phyloP scores from a whole-genome alignment of 1,140 invertebrate genomes.

The Heterodera schachtii region DNA sequence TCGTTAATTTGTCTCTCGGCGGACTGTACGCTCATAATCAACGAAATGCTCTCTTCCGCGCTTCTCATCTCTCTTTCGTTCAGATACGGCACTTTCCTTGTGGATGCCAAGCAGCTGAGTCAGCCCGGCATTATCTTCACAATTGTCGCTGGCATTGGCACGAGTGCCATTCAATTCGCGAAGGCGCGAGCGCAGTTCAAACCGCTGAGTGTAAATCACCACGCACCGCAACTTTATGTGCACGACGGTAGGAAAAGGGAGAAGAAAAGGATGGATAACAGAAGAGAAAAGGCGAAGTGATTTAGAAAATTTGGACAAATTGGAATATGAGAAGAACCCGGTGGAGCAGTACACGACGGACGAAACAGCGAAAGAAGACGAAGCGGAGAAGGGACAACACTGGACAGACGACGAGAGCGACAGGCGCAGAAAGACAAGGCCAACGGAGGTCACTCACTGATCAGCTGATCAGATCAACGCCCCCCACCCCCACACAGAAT shows the following conservation, averaged over 20 bases:
- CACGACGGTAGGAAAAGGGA: conserved; percentile 2
- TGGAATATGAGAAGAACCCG: conserved; percentile 22
- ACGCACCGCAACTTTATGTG: conserved; percentile 1
- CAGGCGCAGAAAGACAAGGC: neutral
- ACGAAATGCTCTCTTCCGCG: neutral
- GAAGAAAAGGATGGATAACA: neutral
- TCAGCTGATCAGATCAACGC: no score
- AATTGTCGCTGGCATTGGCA: conserved; percentile 32
- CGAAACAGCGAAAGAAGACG: neutral
- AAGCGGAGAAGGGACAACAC: neutral
- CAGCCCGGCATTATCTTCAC: conserved; percentile 30
- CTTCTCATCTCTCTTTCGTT: neutral
- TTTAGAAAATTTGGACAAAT: conserved; percentile 17
- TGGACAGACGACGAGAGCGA: neutral
- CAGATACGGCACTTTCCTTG: conserved; percentile 28
- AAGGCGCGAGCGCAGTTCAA: conserved; percentile 18
- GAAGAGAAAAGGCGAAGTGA: neutral
- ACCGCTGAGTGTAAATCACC: conserved; percentile 4
- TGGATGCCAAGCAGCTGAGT: conserved; percentile 27
- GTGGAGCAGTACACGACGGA: neutral
- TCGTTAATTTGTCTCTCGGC: conserved; percentile 29
- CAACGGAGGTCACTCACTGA: no score
- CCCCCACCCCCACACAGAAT: no score
- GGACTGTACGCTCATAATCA: neutral
- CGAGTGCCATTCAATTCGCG: conserved; percentile 33